Evolutionary conservation across 2,797 vertebrate species (phyloP).

Genomic region (Manis javanica): DNA sequence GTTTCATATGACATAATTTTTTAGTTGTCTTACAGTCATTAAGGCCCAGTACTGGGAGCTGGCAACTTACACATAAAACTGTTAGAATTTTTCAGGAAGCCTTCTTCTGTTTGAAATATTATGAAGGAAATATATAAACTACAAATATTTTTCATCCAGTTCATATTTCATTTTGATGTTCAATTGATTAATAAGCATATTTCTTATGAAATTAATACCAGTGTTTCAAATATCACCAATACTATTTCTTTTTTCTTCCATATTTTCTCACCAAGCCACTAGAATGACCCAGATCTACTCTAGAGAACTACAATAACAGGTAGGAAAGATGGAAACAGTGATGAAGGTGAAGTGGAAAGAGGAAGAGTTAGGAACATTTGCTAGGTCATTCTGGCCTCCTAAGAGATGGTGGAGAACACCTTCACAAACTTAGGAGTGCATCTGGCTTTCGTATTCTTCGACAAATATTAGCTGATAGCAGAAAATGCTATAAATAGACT

Average conservation of each 20-base stretch:
- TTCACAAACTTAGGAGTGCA: neutral
- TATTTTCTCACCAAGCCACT: neutral
- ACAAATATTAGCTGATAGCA: neutral
- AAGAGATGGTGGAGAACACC: neutral
- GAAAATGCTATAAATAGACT: neutral
- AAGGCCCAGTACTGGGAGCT: neutral
- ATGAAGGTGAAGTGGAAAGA: neutral
- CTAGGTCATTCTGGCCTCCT: neutral
- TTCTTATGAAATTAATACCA: conserved; percentile 6
- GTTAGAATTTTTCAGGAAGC: neutral
- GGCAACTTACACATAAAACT: neutral
- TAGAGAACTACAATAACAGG: neutral
- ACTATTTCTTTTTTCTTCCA: neutral
- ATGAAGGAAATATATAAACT: neutral
- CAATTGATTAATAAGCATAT: neutral
- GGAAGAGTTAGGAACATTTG: neutral
- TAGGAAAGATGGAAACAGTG: neutral
- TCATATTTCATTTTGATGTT: conserved; percentile 49
- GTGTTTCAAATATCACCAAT: neutral
- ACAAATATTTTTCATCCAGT: neutral
- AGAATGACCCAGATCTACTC: neutral
- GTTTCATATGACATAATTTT: conserved; percentile 52
- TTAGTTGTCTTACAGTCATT: neutral
- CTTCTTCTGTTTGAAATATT: neutral
- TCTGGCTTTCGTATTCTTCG: conserved; percentile 17